Conservation (phyloP, 2,113 vertebrate genomes). For the Dicentrarchus labrax region DNA sequence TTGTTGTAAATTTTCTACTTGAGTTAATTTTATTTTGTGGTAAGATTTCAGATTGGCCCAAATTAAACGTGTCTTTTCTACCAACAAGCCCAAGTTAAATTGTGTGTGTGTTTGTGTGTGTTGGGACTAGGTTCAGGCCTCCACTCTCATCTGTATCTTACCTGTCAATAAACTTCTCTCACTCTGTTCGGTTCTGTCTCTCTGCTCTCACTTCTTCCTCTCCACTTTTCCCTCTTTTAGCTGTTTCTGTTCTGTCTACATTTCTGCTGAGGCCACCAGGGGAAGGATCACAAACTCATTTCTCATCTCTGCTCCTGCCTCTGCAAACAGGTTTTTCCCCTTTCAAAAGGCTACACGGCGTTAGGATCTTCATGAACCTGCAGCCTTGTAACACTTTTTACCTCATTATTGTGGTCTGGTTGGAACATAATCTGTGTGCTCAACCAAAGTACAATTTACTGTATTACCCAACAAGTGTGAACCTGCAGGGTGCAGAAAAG, state of each 20-base stretch:
- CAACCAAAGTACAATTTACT: background rate
- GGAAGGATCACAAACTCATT: background rate
- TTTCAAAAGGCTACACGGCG: background rate
- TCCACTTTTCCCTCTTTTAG: slow-evolving; percentile 6
- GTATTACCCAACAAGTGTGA: background rate
- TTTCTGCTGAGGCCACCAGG: background rate
- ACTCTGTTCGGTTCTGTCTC: slow-evolving; percentile 56
- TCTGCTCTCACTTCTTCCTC: slow-evolving; percentile 59
- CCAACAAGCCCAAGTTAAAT: slow-evolving; percentile 44
- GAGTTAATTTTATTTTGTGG: slow-evolving; percentile 58
- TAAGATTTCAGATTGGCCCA: slow-evolving; percentile 53
- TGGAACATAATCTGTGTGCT: too few relatives aligned
- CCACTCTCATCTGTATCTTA: slow-evolving; percentile 60
- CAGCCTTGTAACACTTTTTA: background rate
- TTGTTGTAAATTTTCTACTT: slow-evolving; percentile 60
- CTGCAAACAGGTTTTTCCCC: background rate
- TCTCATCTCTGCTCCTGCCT: background rate
- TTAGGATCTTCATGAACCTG: background rate
- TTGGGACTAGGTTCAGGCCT: slow-evolving; percentile 41
- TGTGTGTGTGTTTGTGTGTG: slow-evolving; percentile 42
- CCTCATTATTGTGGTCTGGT: too few relatives aligned
- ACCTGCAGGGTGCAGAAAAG: background rate
- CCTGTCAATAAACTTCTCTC: slow-evolving; percentile 73
- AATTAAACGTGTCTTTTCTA: slow-evolving; percentile 74
- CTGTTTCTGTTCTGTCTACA: slow-evolving; percentile 25